Evolutionary conservation across 2,113 vertebrate genomes (phyloP).

Genomic region (Todiramphus saurophagus): DNA sequence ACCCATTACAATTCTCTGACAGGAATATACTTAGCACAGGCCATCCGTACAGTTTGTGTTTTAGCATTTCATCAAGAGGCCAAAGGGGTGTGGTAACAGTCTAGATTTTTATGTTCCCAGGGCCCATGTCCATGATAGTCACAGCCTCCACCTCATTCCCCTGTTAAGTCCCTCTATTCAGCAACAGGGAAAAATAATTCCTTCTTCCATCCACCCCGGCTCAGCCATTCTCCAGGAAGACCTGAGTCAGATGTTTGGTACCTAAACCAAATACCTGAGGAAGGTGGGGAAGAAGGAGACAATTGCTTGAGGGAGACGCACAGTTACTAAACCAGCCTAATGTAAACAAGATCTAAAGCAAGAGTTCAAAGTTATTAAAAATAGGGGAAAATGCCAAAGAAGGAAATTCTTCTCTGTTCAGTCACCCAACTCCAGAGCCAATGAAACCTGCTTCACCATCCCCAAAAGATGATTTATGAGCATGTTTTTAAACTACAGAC

Average conservation of each 20-base stretch:
- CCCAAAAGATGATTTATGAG: slow-evolving; percentile 31
- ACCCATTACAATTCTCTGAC: neutral
- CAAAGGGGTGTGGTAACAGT: neutral
- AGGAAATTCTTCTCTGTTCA: slow-evolving; percentile 64
- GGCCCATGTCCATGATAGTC: neutral
- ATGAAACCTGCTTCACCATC: slow-evolving; percentile 1
- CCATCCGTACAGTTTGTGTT: neutral
- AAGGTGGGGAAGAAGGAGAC: slow-evolving; percentile 66
- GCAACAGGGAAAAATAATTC: neutral
- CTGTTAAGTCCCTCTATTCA: neutral
- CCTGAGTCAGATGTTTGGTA: slow-evolving; percentile 69
- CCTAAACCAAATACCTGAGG: slow-evolving; percentile 65
- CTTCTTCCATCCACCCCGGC: neutral
- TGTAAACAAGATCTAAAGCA: slow-evolving; percentile 65
- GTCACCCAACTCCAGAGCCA: slow-evolving; percentile 42
- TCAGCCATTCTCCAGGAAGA: slow-evolving; percentile 38
- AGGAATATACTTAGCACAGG: neutral
- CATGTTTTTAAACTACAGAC: slow-evolving; percentile 37
- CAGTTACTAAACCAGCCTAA: slow-evolving; percentile 55
- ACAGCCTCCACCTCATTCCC: neutral
- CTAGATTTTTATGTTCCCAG: neutral
- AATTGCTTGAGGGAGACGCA: slow-evolving; percentile 63
- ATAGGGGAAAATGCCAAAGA: slow-evolving; percentile 56
- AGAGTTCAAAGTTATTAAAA: slow-evolving; percentile 69
- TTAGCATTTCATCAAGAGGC: neutral